Evolutionary conservation across 2,113 vertebrate genomes (phyloP).

Genomic region (Ursus arctos): DNA sequence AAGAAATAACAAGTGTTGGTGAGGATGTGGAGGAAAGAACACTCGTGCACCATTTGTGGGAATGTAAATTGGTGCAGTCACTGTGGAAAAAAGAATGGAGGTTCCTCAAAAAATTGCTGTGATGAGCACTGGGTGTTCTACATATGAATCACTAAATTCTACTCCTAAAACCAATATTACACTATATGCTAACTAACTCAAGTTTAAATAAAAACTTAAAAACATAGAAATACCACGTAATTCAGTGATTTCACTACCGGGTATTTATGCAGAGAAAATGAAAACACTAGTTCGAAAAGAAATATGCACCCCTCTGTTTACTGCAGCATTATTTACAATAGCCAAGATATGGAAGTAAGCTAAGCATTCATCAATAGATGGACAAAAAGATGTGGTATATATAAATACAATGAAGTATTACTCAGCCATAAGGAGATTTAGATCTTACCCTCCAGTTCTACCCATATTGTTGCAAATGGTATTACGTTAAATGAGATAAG

Average conservation of each 20-base stretch:
- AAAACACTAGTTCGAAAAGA: background rate
- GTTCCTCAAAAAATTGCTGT: background rate
- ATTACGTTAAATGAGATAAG: background rate
- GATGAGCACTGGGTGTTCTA: too few relatives aligned
- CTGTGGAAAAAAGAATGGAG: background rate
- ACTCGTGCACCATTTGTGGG: background rate
- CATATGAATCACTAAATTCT: too few relatives aligned
- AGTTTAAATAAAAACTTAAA: background rate
- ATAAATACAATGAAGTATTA: background rate
- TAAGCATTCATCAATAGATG: background rate
- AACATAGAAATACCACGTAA: background rate
- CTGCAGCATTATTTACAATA: background rate
- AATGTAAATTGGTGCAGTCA: background rate
- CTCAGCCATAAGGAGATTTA: background rate
- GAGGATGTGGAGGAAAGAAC: background rate
- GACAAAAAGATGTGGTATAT: background rate
- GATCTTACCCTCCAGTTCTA: background rate
- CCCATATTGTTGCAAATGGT: too few relatives aligned
- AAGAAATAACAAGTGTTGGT: background rate
- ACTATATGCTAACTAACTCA: background rate
- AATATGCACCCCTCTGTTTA: background rate
- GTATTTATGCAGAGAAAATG: background rate
- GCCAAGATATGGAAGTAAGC: background rate
- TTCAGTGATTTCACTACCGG: background rate
- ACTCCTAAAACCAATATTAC: too few relatives aligned